A percentile compares a stretch with the other conserved stretches of the same genome.
Conservation (phyloP, 2,113 vertebrate species). For the Amphilophus citrinellus region DNA sequence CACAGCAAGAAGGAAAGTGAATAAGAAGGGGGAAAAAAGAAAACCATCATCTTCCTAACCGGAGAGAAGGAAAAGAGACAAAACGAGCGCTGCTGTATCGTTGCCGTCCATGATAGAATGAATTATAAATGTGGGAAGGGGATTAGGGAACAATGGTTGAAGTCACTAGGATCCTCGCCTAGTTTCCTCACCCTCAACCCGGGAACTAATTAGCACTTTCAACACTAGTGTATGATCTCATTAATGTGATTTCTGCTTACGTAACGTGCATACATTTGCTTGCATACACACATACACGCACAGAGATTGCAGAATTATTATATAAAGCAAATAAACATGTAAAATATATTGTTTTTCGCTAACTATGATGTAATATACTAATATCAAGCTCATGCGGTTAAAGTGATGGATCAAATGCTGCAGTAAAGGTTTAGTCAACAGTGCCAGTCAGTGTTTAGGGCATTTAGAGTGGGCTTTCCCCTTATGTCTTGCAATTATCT, state of each 20-base stretch:
- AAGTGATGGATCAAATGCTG: conserved; percentile 43
- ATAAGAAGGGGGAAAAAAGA: conserved; percentile 17
- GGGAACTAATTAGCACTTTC: conserved; percentile 82
- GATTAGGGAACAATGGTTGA: conserved; percentile 78
- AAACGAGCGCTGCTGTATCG: conserved; percentile 63
- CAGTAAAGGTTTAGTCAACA: conserved; percentile 44
- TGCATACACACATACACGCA: conserved; percentile 34
- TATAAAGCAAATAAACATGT: conserved; percentile 62
- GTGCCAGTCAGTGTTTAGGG: conserved; percentile 17
- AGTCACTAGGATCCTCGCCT: conserved; percentile 76
- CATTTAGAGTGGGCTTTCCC: conserved; percentile 42
- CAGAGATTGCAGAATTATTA: conserved; percentile 64
- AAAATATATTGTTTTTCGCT: conserved; percentile 62
- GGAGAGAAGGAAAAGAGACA: conserved; percentile 65
- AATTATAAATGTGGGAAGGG: conserved; percentile 80
- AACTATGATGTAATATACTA: neutral
- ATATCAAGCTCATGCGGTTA: conserved; percentile 49
- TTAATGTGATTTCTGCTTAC: conserved; percentile 78
- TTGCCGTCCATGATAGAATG: conserved; percentile 70
- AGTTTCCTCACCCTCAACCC: conserved; percentile 74
- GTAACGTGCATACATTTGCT: conserved; percentile 62
- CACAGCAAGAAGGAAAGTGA: conserved; percentile 64
- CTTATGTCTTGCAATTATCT: conserved; percentile 62
- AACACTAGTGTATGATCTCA: conserved; percentile 78
- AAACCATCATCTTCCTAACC: conserved; percentile 61